These are phyloP conservation scores for Echiichthys vipera DNA, from an alignment of 2,797 vertebrate genomes.

Conservation along the genomic window DNA sequence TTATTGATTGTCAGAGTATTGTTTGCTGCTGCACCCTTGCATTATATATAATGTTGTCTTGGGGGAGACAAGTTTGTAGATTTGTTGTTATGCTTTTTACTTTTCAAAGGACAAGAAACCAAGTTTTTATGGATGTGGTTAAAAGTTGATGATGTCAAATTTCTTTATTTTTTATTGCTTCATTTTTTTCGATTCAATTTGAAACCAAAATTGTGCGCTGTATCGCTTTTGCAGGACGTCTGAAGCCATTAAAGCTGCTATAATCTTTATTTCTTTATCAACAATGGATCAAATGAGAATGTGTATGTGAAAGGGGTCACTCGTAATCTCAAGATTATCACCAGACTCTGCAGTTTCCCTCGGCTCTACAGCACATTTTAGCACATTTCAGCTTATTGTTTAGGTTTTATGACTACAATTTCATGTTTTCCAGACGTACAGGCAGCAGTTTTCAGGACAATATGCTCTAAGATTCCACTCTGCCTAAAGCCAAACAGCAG, in stretches of 20 bases:
- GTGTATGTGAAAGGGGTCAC: not conserved
- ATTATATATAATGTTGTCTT: not conserved
- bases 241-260: not conserved
- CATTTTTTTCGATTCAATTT: not conserved
- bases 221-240: not conserved
- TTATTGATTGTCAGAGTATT: slow-evolving; percentile 5
- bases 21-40: slow-evolving; percentile 5
- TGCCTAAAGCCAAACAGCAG: too few relatives aligned
- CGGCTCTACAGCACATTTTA: not conserved
- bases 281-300: not conserved
- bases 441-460: too few relatives aligned
- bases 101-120: not conserved
- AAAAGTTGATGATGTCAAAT: not conserved
- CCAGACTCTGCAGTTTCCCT: not conserved
- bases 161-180: not conserved
- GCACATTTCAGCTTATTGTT: too few relatives aligned
- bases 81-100: not conserved
- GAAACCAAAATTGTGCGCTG: not conserved
- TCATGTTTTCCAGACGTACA: too few relatives aligned
- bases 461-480: too few relatives aligned
- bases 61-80: not conserved
- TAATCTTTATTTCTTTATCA: not conserved
- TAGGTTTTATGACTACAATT: too few relatives aligned
- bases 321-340: not conserved
- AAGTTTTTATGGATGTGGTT: not conserved